Conservation (phyloP, 1,140 invertebrate species). For the Sitophilus oryzae region DNA sequence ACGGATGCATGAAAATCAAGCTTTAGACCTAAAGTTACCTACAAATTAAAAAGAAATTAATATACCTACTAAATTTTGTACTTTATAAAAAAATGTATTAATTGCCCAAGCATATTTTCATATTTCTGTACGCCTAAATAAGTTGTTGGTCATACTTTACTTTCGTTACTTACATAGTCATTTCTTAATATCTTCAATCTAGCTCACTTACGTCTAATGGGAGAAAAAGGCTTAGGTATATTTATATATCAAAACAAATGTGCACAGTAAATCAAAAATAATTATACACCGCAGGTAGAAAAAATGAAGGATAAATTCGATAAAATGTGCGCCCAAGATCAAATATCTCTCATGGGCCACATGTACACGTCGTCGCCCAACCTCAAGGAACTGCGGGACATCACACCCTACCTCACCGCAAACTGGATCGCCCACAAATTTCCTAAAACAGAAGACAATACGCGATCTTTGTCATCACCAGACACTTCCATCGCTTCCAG, state of each 20-base stretch:
- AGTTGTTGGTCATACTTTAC: too few relatives aligned
- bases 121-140: too few relatives aligned
- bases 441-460: constrained; percentile 59
- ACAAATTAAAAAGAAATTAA: too few relatives aligned
- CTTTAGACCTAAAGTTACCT: too few relatives aligned
- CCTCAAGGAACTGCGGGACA: constrained; percentile 67
- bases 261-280: neutral
- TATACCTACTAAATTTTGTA: too few relatives aligned
- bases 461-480: constrained; percentile 54
- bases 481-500: constrained; percentile 41
- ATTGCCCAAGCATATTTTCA: too few relatives aligned
- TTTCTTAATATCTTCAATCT: too few relatives aligned
- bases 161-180: too few relatives aligned
- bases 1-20: too few relatives aligned
- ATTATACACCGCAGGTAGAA: constrained; percentile 45
- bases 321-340: constrained; percentile 43
- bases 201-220: too few relatives aligned
- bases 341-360: constrained; percentile 64
- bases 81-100: too few relatives aligned
- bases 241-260: neutral
- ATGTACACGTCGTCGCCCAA: constrained; percentile 78
- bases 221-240: too few relatives aligned
- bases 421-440: constrained; percentile 71
- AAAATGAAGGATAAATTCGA: constrained; percentile 66
- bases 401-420: constrained; percentile 68